Conservation (phyloP, 2,113 vertebrate genomes). For the Heptranchias perlo region DNA sequence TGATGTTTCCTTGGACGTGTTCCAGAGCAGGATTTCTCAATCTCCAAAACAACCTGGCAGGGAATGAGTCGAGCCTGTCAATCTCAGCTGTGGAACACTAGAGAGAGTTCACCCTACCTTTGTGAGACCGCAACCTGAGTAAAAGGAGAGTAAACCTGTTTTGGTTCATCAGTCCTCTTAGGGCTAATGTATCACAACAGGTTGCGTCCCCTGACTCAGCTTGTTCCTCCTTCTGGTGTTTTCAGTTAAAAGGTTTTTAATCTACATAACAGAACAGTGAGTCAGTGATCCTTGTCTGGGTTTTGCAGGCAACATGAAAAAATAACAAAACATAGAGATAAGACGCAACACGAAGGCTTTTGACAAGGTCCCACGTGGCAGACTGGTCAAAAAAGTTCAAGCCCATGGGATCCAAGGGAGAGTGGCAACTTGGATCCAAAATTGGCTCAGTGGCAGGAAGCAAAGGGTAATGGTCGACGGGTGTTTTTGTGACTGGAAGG, state of each 20-base stretch:
- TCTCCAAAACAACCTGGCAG: background rate
- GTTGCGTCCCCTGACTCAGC: background rate
- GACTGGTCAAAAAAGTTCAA: too few relatives aligned
- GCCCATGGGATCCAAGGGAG: too few relatives aligned
- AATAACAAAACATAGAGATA: background rate
- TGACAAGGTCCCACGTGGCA: too few relatives aligned
- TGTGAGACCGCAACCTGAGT: background rate
- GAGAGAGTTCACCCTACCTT: background rate
- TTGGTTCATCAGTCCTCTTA: background rate
- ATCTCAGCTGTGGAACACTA: background rate
- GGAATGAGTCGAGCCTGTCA: background rate
- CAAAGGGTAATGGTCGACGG: too few relatives aligned
- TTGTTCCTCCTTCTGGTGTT: background rate
- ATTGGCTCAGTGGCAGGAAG: too few relatives aligned
- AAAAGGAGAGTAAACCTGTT: background rate
- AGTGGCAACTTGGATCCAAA: too few relatives aligned
- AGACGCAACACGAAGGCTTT: background rate
- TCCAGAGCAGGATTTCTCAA: background rate
- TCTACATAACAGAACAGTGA: background rate
- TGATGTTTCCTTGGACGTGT: background rate
- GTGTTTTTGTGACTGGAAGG: too few relatives aligned
- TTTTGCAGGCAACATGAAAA: background rate
- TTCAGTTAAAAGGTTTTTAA: background rate
- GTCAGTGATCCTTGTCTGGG: background rate
- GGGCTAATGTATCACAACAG: background rate